Base-by-base conservation (phyloP, 2,797 vertebrate genomes). In the Pelobates cultripes region DNA sequence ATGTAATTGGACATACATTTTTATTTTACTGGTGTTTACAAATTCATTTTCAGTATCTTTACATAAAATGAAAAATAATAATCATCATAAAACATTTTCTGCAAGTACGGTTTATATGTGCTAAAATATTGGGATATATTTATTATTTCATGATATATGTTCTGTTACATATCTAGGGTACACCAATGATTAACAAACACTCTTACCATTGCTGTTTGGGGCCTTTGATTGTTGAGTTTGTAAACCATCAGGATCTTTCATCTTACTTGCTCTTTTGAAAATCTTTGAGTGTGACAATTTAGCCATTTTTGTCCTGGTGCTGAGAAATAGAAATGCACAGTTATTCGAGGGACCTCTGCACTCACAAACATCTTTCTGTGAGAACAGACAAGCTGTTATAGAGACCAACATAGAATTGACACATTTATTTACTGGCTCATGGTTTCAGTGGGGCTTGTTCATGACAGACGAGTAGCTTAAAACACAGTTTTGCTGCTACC, bases 381-480 rank as follows among this genome's bases (percentile, higher is more conserved):
- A 76, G 64, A 81, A 70, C 67, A 80, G 75, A 79, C 67, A 44
- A 86, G 66, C 40, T 67, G 43, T 14, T 83, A 43, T 68, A 75
- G 71, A 79, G 72, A 43, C 17, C 47, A 80, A 81, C 75, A 73
- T 84, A 85, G 85, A 85, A 87, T 41, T 57, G 76, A 76, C 78
- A 80, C 85, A 87, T 87, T 78, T 86, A 86, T 86, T 87, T 85
- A 84, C 85, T 87, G 84, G 83, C 73, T 67, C 15, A 72, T 77
- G 57, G 75, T 81, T 86, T 82, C 81, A 84, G 68, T 17, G 77
- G 85, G 85, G 85, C 77, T 82, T 43, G 85, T 85, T 87, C 86
- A 84, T 87, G 86, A 86, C 82, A 82, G 86, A 86, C 85, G 78
- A 87, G 87, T 86, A 86, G 88, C 88, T 88, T 85, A 88, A 8